Evolutionary conservation across 2,797 vertebrate species (phyloP), one percentile per base, ranked within the genome.

Genomic region (Sebastes umbrosus): DNA sequence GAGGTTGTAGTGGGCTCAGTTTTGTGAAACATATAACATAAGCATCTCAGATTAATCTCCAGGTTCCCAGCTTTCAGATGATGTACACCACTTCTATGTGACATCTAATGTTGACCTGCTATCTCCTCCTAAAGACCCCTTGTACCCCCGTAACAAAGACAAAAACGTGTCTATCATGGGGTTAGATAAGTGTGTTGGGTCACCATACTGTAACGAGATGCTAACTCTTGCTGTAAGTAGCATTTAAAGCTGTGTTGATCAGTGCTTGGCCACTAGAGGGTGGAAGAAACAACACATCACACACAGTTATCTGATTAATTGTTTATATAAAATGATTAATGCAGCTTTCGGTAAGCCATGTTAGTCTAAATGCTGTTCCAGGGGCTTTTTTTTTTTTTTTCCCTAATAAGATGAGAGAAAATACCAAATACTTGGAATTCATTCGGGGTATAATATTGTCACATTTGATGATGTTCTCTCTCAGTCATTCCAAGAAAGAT

Each of bases 131-230:
- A 39, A 39, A 39, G 12, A 43, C 14, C 39, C 0, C 39, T 39
- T 43, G 0, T 16, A 7, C 14, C 6, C 6, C 39, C 14, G 0
- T 13, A 43, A 43, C 0, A 43, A 43, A 43, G 39, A 43, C 39
- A 43, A 43, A 43, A 16, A 43, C 14, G 6, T 0, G 39, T 43
- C 39, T 43, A 43, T 43, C 39, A 43, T 13, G 1, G 14, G 39
- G 39, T 43, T 16, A 43, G 1, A 43, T 25, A 22, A 29, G 8
- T 69, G 50, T 55, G 67, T 69, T 31, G 46, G 11, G 31, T 24
- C n/a, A 24, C 11, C 29, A 11, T 10, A 2, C 46, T 29, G 27
- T n/a, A 32, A 65, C 10, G 12, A n/a, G 12, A 31, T 3, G 39
- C 39, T 20, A 46, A 27, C 32, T 24, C 32, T 39, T 14, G 8